phyloP scores from a whole-genome alignment of 1,140 invertebrate genomes.

The Apis mellifera region Amel_HAv3.1 CM009944.2:10320001-10320500 shows the following conservation, averaged over 20 bases:
- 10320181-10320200: not conserved
- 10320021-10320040: not conserved
- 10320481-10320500: not conserved
- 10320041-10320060: slow-evolving; percentile 28
- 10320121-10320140: not conserved
- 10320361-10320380: slow-evolving; percentile 77
- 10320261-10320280: slow-evolving; percentile 67
- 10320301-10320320: not conserved
- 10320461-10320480: not conserved
- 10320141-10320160: not conserved
- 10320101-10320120: not conserved
- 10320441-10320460: not conserved
- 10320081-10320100: slow-evolving; percentile 13
- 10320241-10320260: slow-evolving; percentile 79
- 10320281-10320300: slow-evolving; percentile 3
- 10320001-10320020: not conserved
- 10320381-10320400: slow-evolving; percentile 47
- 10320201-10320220: slow-evolving; percentile 72
- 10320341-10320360: slow-evolving; percentile 76
- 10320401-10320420: not conserved
- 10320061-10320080: not conserved
- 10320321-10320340: slow-evolving; percentile 8
- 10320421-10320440: not conserved
- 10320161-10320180: no score
- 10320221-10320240: slow-evolving; percentile 73